phyloP scores from a whole-genome alignment of 1,140 invertebrate species.

The Onthophagus taurus region DNA sequence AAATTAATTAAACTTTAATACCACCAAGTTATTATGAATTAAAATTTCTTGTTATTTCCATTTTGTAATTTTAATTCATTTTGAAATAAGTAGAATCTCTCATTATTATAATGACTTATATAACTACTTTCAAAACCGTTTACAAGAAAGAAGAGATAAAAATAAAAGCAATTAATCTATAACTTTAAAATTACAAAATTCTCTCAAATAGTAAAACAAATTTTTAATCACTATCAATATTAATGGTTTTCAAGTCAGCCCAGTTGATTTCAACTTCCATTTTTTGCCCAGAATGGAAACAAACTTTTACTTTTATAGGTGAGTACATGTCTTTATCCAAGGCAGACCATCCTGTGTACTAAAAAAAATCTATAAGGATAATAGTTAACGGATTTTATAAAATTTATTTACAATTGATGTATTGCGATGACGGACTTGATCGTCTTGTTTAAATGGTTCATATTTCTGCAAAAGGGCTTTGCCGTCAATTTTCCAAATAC shows the following conservation, averaged over 20 bases:
- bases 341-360: conserved; percentile 37
- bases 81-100: too few relatives aligned
- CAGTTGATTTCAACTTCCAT: not conserved
- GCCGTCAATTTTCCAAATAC: conserved; percentile 69
- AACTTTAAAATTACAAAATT: too few relatives aligned
- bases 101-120: too few relatives aligned
- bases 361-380: conserved; percentile 14
- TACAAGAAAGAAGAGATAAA: too few relatives aligned
- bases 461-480: conserved; percentile 70
- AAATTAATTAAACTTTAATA: too few relatives aligned
- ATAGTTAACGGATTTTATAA: not conserved
- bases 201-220: too few relatives aligned
- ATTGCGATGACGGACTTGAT: conserved; percentile 61
- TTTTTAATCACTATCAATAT: conserved; percentile 1
- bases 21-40: too few relatives aligned
- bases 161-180: too few relatives aligned
- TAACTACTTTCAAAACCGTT: too few relatives aligned
- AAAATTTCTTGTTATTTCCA: too few relatives aligned
- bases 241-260: not conserved
- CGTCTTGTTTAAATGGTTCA: conserved; percentile 59
- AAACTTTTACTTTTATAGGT: not conserved
- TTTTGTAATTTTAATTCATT: too few relatives aligned
- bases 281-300: not conserved
- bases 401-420: conserved; percentile 52
- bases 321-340: conserved; percentile 27